Base-by-base conservation (phyloP, 35 echinoderm and acorn worm genomes). In the Acanthaster planci region DNA sequence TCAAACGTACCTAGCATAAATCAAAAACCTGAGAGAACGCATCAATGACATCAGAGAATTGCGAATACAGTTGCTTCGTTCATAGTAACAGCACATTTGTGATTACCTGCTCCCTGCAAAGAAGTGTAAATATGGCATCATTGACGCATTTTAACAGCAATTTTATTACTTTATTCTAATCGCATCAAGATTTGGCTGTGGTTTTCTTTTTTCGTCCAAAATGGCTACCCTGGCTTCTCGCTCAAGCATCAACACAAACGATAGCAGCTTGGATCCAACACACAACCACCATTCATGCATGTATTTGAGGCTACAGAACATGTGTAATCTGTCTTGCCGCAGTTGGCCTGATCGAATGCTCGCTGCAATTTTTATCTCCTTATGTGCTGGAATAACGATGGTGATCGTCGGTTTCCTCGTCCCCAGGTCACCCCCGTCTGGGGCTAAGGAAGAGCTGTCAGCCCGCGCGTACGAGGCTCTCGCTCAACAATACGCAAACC, bases 381-480 rank as follows among this genome's bases (percentile, higher is more conserved):
- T 72, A 14, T 35, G 22, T 30, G 34, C 64, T 6, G 64, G 64
- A 26, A 15, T 72, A 72, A 34, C 64, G 7, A 72, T 72, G 64
- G 4, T 72, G 0, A 72, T 72, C 14, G 14, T 72, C 23, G 64
- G 64, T 26, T 72, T 72, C 64, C 64, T 72, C 64, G 64, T 72
- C 9, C 64, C 64, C 64, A 72, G 64, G 29, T 72, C 34, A 10
- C 64, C 64, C 26, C 29, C 64, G 14, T 31, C 7, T 21, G 30
- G 30, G 14, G 64, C 64, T 31, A 72, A 72, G 64, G 14, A 26
- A 3, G 64, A 72, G 29, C 47, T 86, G 10, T 34, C 84, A 18
- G 84, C 84, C 15, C 39, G 84, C 23, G 84, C 76, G 68, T 86
- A 86, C 75, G 84, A 86, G 44, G 84, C 84, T 29, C 21, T 51